phyloP scores from a whole-genome alignment of 1,140 invertebrate genomes.

The Hypsibius dujardini region DNA sequence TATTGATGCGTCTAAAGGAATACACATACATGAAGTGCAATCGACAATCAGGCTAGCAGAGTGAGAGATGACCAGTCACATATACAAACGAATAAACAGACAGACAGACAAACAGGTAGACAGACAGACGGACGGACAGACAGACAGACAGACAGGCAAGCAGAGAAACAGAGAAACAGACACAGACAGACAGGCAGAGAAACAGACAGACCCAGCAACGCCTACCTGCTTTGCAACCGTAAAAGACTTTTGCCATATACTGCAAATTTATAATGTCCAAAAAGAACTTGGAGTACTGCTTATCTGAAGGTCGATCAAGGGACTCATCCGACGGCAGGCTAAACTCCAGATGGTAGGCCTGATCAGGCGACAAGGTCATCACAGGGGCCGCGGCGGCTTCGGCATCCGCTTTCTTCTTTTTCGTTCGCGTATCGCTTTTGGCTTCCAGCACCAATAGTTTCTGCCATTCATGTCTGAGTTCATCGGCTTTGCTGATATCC shows the following conservation, averaged over 20 bases:
- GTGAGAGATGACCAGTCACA: too few species aligned
- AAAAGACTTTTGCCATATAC: background rate
- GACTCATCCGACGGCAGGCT: background rate
- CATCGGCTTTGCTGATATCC: background rate
- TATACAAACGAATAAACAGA: too few species aligned
- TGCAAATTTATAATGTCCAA: background rate
- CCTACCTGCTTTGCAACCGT: background rate
- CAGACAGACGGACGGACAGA: too few species aligned
- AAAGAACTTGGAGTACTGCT: background rate
- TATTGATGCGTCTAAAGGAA: background rate
- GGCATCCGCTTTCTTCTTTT: slow-evolving; percentile 9
- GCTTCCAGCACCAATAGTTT: background rate
- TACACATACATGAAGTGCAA: background rate
- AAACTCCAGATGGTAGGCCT: background rate
- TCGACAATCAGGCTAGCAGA: too few species aligned
- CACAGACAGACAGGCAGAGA: too few species aligned
- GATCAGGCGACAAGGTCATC: background rate
- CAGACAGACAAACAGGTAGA: too few species aligned
- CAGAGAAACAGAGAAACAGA: too few species aligned
- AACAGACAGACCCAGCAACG: too few species aligned
- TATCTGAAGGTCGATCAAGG: background rate
- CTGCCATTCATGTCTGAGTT: background rate
- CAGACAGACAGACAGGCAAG: too few species aligned
- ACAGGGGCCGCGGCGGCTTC: background rate
- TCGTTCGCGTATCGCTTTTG: background rate